Evolutionary conservation across 2,888 invertebrate genomes (phyloP).

Genomic region (Ormyrus thymus): DNA sequence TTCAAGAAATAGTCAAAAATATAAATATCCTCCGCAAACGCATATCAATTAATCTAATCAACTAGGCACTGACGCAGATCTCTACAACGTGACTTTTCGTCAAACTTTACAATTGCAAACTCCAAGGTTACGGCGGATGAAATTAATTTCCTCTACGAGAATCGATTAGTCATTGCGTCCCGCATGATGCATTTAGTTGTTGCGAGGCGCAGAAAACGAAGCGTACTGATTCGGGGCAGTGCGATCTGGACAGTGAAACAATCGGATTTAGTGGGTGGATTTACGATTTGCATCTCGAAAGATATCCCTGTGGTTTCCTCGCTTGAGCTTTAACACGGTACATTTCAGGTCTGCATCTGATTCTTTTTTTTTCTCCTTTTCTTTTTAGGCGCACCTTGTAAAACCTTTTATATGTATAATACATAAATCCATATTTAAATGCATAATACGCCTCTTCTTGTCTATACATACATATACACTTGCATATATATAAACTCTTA

Average conservation of each 20-base stretch:
- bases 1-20: constrained; percentile 36
- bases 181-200: background rate
- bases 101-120: constrained; percentile 17
- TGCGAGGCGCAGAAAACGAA: constrained; percentile 6
- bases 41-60: constrained; percentile 36
- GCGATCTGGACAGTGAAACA: constrained; percentile 48
- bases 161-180: background rate
- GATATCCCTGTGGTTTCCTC: constrained; percentile 54
- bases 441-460: constrained; percentile 49
- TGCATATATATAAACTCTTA: constrained; percentile 48
- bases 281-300: constrained; percentile 51
- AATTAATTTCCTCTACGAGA: constrained; percentile 12
- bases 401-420: constrained; percentile 51
- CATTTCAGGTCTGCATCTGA: constrained; percentile 43
- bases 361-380: constrained; percentile 1
- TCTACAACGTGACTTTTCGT: constrained; percentile 19
- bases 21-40: constrained; percentile 35
- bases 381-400: constrained; percentile 51
- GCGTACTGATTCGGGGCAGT: constrained; percentile 17
- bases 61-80: constrained; percentile 49
- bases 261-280: constrained; percentile 50
- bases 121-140: background rate
- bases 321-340: constrained; percentile 33
- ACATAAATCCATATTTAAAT: constrained; percentile 56
- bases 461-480: constrained; percentile 51